Conservation (phyloP, 1,140 invertebrate species). For the Aphidius gifuensis region DNA sequence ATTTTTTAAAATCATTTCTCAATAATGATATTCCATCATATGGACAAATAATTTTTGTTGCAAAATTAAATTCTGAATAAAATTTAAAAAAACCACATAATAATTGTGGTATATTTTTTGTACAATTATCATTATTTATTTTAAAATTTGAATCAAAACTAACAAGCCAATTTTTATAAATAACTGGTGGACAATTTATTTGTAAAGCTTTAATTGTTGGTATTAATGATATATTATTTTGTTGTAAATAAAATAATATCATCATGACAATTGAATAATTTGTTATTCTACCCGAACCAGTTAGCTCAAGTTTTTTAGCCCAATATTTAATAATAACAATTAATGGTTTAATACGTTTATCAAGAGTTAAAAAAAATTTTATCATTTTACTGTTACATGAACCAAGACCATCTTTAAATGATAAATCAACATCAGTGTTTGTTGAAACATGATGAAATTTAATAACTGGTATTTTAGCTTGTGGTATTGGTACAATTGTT, state of each 20-base stretch:
- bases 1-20: too few species aligned
- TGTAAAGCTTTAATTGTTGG: constrained; percentile 51
- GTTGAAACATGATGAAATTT: constrained; percentile 62
- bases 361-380: constrained; percentile 57
- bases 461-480: constrained; percentile 70
- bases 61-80: constrained; percentile 57
- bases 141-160: constrained; percentile 42
- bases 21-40: too few species aligned
- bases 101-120: constrained; percentile 48
- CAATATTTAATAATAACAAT: constrained; percentile 69
- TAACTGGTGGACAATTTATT: constrained; percentile 27
- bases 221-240: constrained; percentile 48
- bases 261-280: constrained; percentile 64
- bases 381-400: constrained; percentile 63
- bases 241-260: constrained; percentile 65
- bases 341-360: constrained; percentile 57
- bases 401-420: constrained; percentile 65
- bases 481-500: constrained; percentile 59
- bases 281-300: constrained; percentile 53
- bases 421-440: constrained; percentile 64
- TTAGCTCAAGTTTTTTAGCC: constrained; percentile 59
- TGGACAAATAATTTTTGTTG: constrained; percentile 55
- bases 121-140: constrained; percentile 24
- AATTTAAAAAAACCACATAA: constrained; percentile 62
- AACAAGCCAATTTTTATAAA: constrained; percentile 55